These are phyloP conservation scores for Eristalinus sepulchralis DNA, from an alignment of 2,888 invertebrate species.

Conservation along the genomic window DNA sequence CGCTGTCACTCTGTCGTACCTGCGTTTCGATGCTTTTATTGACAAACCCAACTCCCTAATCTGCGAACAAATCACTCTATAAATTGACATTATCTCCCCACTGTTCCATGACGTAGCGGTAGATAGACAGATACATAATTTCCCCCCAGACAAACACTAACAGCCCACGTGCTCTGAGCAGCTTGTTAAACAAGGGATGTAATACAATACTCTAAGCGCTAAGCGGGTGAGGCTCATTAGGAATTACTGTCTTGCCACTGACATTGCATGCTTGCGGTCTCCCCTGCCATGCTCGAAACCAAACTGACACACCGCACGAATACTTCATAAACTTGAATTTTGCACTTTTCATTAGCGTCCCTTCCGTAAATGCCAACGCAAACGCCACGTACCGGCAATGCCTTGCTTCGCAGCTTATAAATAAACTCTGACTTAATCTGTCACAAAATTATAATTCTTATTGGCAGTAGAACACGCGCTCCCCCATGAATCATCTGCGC, in stretches of 20 bases:
- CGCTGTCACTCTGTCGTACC: background rate
- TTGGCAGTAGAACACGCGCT: background rate
- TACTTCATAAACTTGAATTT: background rate
- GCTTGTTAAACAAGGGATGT: too few species aligned
- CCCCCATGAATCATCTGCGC: background rate
- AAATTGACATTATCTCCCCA: background rate
- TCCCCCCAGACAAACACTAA: background rate
- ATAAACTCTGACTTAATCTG: slow-evolving; percentile 5
- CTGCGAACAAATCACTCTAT: background rate
- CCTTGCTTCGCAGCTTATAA: background rate
- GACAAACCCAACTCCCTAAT: background rate
- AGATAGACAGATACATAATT: background rate
- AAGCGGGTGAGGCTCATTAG: too few species aligned
- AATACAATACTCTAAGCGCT: too few species aligned
- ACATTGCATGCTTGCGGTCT: background rate
- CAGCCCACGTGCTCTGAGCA: too few species aligned
- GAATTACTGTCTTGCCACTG: too few species aligned
- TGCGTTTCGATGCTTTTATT: background rate
- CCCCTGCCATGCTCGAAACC: background rate
- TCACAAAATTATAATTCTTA: background rate
- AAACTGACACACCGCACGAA: background rate
- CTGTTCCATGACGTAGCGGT: background rate
- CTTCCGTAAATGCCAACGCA: background rate
- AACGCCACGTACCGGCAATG: background rate
- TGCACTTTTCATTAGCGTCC: background rate